These are phyloP conservation scores for Brevipalpus yothersi DNA, from an alignment of 1,140 invertebrate species.

Conservation along the genomic window DNA sequence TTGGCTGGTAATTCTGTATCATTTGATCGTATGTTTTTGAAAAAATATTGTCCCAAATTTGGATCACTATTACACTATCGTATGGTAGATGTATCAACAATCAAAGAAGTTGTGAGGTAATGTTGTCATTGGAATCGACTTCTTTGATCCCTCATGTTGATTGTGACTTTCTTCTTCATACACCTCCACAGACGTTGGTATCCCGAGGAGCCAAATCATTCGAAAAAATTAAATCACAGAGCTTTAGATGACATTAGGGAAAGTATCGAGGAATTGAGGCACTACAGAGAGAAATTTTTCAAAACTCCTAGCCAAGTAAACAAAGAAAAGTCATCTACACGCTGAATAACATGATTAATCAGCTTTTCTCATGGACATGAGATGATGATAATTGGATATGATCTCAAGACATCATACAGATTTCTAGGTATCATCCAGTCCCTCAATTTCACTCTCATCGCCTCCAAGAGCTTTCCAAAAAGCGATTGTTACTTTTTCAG, in stretches of 20 bases:
- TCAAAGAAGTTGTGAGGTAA: conserved; percentile 48
- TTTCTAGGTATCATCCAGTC: conserved; percentile 10
- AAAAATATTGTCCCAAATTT: conserved; percentile 44
- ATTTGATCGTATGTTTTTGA: conserved; percentile 52
- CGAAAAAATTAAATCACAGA: conserved; percentile 40
- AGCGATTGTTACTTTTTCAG: conserved; percentile 41
- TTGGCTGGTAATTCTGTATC: conserved; percentile 73
- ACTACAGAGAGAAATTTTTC: conserved; percentile 36
- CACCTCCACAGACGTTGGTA: conserved; percentile 34
- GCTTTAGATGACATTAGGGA: conserved; percentile 60
- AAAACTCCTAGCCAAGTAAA: not conserved
- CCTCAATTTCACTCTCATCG: conserved; percentile 38
- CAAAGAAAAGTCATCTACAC: not conserved
- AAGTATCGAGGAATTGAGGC: conserved; percentile 53
- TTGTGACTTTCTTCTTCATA: not conserved
- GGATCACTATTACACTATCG: conserved; percentile 66
- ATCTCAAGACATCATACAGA: too few relatives aligned
- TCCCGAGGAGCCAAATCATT: conserved; percentile 27
- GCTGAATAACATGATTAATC: too few relatives aligned
- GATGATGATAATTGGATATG: too few relatives aligned
- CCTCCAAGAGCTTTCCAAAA: conserved; percentile 54
- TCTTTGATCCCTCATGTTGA: not conserved
- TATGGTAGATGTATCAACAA: conserved; percentile 66
- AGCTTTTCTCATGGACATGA: too few relatives aligned
- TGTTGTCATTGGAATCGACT: not conserved